Base-by-base conservation (phyloP, 1,140 invertebrate genomes). In the Atopsyche davidsoni region DNA sequence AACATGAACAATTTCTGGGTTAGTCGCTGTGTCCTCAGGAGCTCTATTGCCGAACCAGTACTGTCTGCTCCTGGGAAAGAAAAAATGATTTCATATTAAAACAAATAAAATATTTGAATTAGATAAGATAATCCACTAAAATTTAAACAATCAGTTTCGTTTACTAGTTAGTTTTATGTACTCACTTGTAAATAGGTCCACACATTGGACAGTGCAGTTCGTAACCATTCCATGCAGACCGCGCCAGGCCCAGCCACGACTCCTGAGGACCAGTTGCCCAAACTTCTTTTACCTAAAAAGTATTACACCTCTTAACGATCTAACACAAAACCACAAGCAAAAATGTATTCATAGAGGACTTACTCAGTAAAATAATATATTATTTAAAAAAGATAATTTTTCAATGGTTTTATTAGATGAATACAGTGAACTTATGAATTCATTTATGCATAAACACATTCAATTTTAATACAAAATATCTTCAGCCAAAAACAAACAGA, bases 21-120 rank as follows among this genome's bases (percentile, higher is more conserved):
- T 36, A 6, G 86, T 82, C 7, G 78, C 78, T 10, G 70, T 66
- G 39, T 82, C 79, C 62, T 89, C 85, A 1, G 87, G 83, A 58
- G 81, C 77, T 58, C 82, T 80, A 64, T 92, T 92, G 1, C 88
- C 87, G 66, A 85, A 91, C 89, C 89, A 93, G 63, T 86, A 85
- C 60, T 91, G 82, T 7, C 87, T 73, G 63, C 85, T 87, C 35
- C 84, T 73, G 64, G 87, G 90, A 51, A 91, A 28, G n/a, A 28
- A 28, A n/a, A 28, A n/a, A 28, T 28, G 6, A 7, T 28, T 28
- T 28, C 24, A 28, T 28, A 36, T 36, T 36, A 14, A 7, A 36
- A 11, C 4, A 11, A 36, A 36, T 36, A 36, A 9, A 7, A 36
- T 36, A 11, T 36, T 9, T 36, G 14, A 14, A 36, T 9, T 28